Conservation (phyloP, 2,888 invertebrate genomes). For the Suillia variegata region DNA sequence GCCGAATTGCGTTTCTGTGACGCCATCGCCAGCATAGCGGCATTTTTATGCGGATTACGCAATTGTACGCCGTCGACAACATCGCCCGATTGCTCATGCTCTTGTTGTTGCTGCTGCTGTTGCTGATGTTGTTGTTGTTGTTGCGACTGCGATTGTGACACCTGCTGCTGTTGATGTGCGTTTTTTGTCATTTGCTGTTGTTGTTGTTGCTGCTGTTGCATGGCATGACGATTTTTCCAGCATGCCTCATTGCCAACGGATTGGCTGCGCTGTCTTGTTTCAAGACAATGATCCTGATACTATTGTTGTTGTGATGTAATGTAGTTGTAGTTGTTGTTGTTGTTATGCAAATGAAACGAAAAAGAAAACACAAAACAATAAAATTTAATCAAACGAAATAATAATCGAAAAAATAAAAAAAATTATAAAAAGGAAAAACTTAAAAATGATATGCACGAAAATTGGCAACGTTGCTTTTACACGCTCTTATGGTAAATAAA, state of each 20-base stretch:
- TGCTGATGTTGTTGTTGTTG: conserved; percentile 26
- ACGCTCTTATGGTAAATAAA: not conserved
- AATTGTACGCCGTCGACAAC: conserved; percentile 52
- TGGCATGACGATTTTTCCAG: conserved; percentile 56
- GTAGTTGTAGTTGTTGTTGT: conserved; percentile 18
- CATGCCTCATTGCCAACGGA: conserved; percentile 60
- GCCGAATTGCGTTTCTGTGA: conserved; percentile 51
- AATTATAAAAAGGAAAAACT: conserved; percentile 23
- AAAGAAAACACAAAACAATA: conserved; percentile 25
- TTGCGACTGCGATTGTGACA: conserved; percentile 9
- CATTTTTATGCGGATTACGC: conserved; percentile 43
- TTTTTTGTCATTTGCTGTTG: conserved; percentile 31
- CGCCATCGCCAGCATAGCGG: conserved; percentile 43
- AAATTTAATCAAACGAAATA: conserved; percentile 30
- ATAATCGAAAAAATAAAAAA: conserved; percentile 29
- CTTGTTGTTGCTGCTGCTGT: conserved; percentile 29
- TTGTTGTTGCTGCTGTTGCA: conserved; percentile 34
- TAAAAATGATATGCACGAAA: conserved; percentile 31
- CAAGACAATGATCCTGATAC: conserved; percentile 59
- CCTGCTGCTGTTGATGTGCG: conserved; percentile 23
- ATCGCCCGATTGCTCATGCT: conserved; percentile 43
- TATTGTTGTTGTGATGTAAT: conserved; percentile 27
- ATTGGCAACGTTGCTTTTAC: conserved; percentile 13
- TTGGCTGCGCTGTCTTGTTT: conserved; percentile 58
- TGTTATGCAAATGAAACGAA: conserved; percentile 27